Conservation (phyloP, 2,888 invertebrate species). For the Trichopria drosophilae region DNA sequence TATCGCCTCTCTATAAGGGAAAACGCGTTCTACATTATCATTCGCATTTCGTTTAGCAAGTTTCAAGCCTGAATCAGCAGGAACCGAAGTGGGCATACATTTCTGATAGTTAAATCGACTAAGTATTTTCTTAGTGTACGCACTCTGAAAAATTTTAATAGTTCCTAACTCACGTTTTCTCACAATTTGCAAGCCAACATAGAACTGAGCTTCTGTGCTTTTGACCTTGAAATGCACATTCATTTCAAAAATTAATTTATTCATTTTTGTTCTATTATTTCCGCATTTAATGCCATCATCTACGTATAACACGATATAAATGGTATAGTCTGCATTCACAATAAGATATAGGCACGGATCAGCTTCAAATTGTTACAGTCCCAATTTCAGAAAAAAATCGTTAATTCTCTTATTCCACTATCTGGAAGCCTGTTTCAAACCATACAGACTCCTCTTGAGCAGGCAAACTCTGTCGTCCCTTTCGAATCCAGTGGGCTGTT, state of each 20-base stretch:
- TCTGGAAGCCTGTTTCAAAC: constrained; percentile 39
- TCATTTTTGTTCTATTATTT: not conserved
- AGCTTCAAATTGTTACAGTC: constrained; percentile 15
- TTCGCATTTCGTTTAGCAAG: not conserved
- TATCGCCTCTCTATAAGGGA: constrained; percentile 27
- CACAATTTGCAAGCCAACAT: constrained; percentile 35
- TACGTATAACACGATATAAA: constrained; percentile 10
- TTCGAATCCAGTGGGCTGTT: constrained; percentile 31
- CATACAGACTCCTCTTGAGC: constrained; percentile 30
- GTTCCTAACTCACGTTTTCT: constrained; percentile 5
- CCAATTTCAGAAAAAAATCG: constrained; percentile 26
- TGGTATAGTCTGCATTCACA: not conserved
- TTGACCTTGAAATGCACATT: constrained; percentile 14
- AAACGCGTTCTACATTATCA: not conserved
- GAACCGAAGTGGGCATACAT: constrained; percentile 21
- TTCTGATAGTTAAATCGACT: constrained; percentile 21
- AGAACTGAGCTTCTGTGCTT: constrained; percentile 25
- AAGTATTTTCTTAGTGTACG: constrained; percentile 24
- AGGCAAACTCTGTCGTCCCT: constrained; percentile 22
- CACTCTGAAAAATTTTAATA: constrained; percentile 16
- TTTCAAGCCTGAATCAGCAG: constrained; percentile 8
- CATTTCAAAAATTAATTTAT: constrained; percentile 8
- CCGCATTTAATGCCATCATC: constrained; percentile 13
- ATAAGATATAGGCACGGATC: constrained; percentile 26
- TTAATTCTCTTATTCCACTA: constrained; percentile 38